Base-by-base conservation (phyloP, 1,140 invertebrate species). In the Antheraea mylitta region DNA sequence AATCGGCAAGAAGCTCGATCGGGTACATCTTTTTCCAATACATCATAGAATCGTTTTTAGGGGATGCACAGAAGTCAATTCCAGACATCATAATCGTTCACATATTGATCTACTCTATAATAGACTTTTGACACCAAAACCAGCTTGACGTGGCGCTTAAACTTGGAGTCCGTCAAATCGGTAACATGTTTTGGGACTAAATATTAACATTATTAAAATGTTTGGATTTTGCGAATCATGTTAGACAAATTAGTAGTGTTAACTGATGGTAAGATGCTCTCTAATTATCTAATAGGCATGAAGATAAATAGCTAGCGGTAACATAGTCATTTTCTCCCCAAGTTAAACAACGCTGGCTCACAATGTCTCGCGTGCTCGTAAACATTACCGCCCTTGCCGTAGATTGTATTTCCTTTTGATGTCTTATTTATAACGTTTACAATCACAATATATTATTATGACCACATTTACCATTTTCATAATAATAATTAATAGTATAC, bases 321-420 rank as follows among this genome's bases (percentile, higher is more conserved):
- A 16, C 45, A 16, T 53, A 13, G 45, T 53, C 45, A 53, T 53
- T 53, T 53, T 53, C 45, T 53, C 45, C 45, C 45, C 45, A 53
- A 53, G 45, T 13, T 53, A 53, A 53, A 53, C 45, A 53, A 13
- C 16, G 45, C 45, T 53, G 11, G 45, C 11, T 53, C 45, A 53
- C 45, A 13, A 7, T 53, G 11, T 53, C 11, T 74, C 65, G 73
- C 73, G 73, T 74, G 73, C 37, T n/a, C 18, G 30, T 22, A 38
- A 36, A 58, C 69, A 69, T 69, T 74, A 74, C 42, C 64, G 18
- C 30, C 71, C 63, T 62, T 22, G 18, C 18, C 22, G 18, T 60
- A 48, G 68, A 64, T 68, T 62, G 60, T 61, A 36, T 65, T 60
- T 13, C 36, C 60, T 63, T 71, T 74, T 74, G 73, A 74, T 69